Evolutionary conservation across 2,797 vertebrate species (phyloP).

Genomic region (Coregonus sp.): DNA sequence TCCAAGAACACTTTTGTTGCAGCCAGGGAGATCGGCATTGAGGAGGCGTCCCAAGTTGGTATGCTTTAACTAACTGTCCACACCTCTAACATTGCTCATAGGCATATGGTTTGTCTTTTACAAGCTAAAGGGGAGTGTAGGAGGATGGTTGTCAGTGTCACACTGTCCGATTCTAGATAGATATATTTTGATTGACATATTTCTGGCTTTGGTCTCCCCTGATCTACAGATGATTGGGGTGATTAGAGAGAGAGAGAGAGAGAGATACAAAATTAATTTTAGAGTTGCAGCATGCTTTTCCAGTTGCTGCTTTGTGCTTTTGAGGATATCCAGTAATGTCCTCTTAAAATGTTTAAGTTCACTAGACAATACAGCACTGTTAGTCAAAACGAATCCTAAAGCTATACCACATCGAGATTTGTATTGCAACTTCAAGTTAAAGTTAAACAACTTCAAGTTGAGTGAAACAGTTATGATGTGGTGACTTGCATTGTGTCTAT

Average conservation of each 20-base stretch:
- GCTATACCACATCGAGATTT: constrained; percentile 39
- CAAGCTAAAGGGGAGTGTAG: background rate
- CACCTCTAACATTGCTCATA: background rate
- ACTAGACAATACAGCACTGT: constrained; percentile 32
- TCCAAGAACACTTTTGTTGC: background rate
- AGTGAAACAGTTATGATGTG: constrained; percentile 5
- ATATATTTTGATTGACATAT: constrained; percentile 32
- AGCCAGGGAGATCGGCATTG: background rate
- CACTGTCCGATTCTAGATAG: constrained; percentile 6
- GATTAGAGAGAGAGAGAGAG: background rate
- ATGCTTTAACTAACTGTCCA: background rate
- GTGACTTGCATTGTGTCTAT: background rate
- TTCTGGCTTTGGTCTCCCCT: constrained; percentile 28
- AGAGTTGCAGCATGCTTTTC: constrained; percentile 40
- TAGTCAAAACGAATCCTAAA: constrained; percentile 37
- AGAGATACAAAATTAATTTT: constrained; percentile 7
- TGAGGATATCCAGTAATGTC: constrained; percentile 40
- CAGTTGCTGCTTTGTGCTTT: constrained; percentile 32
- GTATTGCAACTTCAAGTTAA: constrained; percentile 21
- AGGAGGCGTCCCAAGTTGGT: background rate
- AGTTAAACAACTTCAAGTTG: background rate
- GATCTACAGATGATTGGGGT: constrained; percentile 39
- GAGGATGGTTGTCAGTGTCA: background rate
- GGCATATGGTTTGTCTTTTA: background rate
- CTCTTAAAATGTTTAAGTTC: constrained; percentile 41